Evolutionary conservation across 2,888 invertebrate species (phyloP), one percentile per base, ranked within the genome.

Genomic region (Lithophane socia): DNA sequence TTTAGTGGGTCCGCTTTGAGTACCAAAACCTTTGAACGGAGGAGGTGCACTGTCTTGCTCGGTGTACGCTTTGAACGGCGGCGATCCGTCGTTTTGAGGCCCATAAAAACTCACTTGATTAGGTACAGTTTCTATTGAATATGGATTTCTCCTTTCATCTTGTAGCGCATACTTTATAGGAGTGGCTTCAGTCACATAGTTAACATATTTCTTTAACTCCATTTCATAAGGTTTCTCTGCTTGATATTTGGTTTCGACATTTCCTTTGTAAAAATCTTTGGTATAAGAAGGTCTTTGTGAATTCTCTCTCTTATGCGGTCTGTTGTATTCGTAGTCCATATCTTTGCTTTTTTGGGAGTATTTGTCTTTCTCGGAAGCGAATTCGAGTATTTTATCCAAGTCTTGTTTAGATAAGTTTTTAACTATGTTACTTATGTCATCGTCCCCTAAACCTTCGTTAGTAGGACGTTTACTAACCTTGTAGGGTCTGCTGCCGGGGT

Each of bases 391-490:
- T 83, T 94, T 95, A 85, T 95, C 93, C 77, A 96, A 82, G 84
- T 96, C 96, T 83, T 95, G 92, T 88, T 95, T 94, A 5, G 95
- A 94, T 63, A 96, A 89, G 86, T 95, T 91, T 90, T 94, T 95
- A 37, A 95, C 89, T 56, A 96, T 83, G 70, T 95, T 96, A 79
- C 90, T 92, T 54, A 96, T 90, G 68, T 96, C 95, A 72, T 95
- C 94, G 18, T 95, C 95, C 42, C 91, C 92, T 83, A 96, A 91
- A 58, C 93, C 93, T 21, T 93, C 92, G 74, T 90, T 92, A 84
- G 80, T 87, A 65, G 92, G 94, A 89, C 89, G 87, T 90, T 91
- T 94, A 93, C 93, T 94, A 92, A 94, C 94, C 94, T 94, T 95
- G 29, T 90, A 88, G 8, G 91, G 91, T 88, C 91, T 91, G 73